These are phyloP conservation scores for Aethina tumida DNA, from an alignment of 1,140 invertebrate species.

Conservation along the genomic window DNA sequence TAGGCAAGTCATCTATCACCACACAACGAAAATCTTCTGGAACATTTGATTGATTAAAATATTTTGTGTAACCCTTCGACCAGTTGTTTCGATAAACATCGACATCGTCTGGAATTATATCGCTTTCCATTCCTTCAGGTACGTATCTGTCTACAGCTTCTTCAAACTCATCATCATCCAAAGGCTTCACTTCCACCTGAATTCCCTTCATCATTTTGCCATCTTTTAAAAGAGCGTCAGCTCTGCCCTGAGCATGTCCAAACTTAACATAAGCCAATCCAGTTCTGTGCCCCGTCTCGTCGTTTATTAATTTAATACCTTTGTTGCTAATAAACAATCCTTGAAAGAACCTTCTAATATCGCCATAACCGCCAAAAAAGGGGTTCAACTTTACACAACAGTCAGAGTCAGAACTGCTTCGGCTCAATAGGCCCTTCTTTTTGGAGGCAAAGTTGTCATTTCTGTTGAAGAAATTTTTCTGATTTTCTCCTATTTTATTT, in stretches of 20 bases:
- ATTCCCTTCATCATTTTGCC: constrained; percentile 49
- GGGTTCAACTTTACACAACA: constrained; percentile 55
- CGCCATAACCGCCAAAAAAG: constrained; percentile 53
- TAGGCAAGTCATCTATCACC: constrained; percentile 57
- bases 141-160: constrained; percentile 52
- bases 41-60: constrained; percentile 35
- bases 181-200: constrained; percentile 46
- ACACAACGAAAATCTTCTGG: constrained; percentile 43
- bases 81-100: constrained; percentile 10
- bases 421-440: neutral
- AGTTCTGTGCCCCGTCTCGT: constrained; percentile 64
- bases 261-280: constrained; percentile 77
- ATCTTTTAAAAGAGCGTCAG: constrained; percentile 54
- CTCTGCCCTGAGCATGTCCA: constrained; percentile 51
- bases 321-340: constrained; percentile 68
- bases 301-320: constrained; percentile 77
- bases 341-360: constrained; percentile 71
- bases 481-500: constrained; percentile 1
- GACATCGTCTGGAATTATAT: constrained; percentile 10
- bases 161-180: constrained; percentile 55
- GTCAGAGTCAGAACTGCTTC: constrained; percentile 25
- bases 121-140: constrained; percentile 29
- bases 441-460: neutral
- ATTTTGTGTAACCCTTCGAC: constrained; percentile 20
- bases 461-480: neutral